Conservation (phyloP, 2,113 vertebrate species). For the Dunckerocampus dactyliophorus region DNA sequence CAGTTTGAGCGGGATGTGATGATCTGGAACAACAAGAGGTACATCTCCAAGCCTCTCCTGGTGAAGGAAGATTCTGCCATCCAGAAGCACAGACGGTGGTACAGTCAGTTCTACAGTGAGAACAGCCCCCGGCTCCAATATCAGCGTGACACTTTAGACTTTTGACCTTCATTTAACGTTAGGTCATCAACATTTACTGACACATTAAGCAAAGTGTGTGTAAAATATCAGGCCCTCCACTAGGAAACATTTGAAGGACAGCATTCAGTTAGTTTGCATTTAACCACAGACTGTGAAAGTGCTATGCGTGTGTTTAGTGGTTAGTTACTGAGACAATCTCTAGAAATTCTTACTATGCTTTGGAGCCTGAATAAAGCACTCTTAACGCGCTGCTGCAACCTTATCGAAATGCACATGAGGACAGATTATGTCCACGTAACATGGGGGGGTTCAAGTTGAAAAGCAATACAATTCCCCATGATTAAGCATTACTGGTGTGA, state of each 20-base stretch:
- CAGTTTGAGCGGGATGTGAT: slow-evolving; percentile 81
- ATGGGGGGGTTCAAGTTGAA: too few relatives aligned
- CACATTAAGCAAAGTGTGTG: neutral
- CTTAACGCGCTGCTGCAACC: too few relatives aligned
- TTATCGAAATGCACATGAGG: too few relatives aligned
- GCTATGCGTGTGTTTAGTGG: too few relatives aligned
- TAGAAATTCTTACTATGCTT: too few relatives aligned
- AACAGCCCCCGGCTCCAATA: slow-evolving; percentile 65
- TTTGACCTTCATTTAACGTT: slow-evolving; percentile 62
- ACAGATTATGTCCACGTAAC: too few relatives aligned
- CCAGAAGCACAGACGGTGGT: slow-evolving; percentile 80
- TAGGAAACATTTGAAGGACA: neutral
- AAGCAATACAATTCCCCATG: too few relatives aligned
- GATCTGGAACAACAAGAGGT: slow-evolving; percentile 86
- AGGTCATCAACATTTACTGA: neutral
- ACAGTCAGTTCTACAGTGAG: slow-evolving; percentile 78
- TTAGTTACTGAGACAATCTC: too few relatives aligned
- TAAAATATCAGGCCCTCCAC: too few relatives aligned
- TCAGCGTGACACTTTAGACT: slow-evolving; percentile 67
- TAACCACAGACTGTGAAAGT: neutral
- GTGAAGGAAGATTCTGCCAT: slow-evolving; percentile 78
- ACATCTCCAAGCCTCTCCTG: slow-evolving; percentile 75
- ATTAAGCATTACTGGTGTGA: too few relatives aligned
- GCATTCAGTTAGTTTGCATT: neutral
- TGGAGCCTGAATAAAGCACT: too few relatives aligned